Evolutionary conservation across 2,888 invertebrate genomes (phyloP), one percentile per base, ranked within the genome.

Genomic region (Leistus spinibarbis): DNA sequence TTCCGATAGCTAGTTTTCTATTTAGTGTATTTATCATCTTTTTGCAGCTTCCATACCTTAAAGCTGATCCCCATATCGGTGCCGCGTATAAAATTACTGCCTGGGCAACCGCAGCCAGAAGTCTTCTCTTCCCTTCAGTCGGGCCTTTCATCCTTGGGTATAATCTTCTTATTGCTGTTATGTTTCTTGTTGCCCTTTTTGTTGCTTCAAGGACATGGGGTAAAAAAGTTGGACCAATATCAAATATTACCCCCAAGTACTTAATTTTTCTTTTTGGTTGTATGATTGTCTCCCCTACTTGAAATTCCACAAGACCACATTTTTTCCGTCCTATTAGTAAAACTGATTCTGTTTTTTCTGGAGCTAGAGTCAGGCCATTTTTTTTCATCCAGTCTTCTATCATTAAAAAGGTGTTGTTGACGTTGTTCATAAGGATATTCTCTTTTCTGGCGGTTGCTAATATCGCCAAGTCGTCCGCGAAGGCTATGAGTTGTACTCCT

Each of bases 51-150:
- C 16, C 24, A 16, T 20, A 57, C 10, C 10, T 7, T 1, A 73
- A 13, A 10, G 67, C 19, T 1, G 2, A 2, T 4, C 16, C 19
- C 57, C 67, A 73, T 7, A 68, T n/a, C 10, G 74, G 74, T 4
- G 73, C 73, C 4, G 67, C 73, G 54, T 73, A 73, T 0, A 67
- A n/a, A 3, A 66, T 10, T 0, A 22, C 19, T 2, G n/a, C 13
- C 7, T 22, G 9, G 3, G 40, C 62, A 9, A 56, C 67, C 5
- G 57, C 0, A 1, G 67, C 66, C 53, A 73, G 24, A 0, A 67
- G n/a, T 54, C 54, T 16, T 0, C 74, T 27, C 9, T 27, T 27
- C 7, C 2, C 22, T 7, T 19, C 20, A 5, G 7, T 1, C 5
- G 64, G 64, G 20, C 70, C 70, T 3, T 0, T 19, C 4, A 70